A percentile compares a stretch with the other conserved stretches of the same genome.
Evolutionary conservation across 2,797 vertebrate genomes (phyloP).

Genomic region (Syngnathus acus): DNA sequence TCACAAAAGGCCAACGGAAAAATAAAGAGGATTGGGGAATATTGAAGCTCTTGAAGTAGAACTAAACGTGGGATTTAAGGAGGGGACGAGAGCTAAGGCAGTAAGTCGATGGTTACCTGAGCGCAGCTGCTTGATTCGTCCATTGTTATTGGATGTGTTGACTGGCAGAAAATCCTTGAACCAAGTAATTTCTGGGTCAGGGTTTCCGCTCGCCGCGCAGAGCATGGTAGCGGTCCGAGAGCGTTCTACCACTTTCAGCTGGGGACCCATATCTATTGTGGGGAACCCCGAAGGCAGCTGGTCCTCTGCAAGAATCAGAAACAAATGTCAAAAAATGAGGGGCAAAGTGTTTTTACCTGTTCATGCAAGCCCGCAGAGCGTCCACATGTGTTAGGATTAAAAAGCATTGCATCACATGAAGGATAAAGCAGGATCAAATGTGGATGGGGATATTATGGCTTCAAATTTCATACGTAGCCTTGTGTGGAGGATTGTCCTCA

Average conservation of each 20-base stretch:
- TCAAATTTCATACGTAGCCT: not conserved
- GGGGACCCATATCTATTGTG: slow-evolving; percentile 97
- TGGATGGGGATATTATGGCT: slow-evolving; percentile 4
- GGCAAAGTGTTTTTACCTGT: not conserved
- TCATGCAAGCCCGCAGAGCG: not conserved
- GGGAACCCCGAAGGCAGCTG: slow-evolving; percentile 94
- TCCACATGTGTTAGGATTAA: not conserved
- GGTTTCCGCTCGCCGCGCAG: slow-evolving; percentile 94
- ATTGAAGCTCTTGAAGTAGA: slow-evolving; percentile 18
- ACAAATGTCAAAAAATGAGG: slow-evolving; percentile 21
- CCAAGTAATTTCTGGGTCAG: slow-evolving; percentile 98
- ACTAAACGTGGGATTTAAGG: slow-evolving; percentile 32
- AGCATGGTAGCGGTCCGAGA: slow-evolving; percentile 98
- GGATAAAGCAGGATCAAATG: slow-evolving; percentile 3
- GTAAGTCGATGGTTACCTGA: slow-evolving; percentile 61
- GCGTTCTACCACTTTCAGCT: slow-evolving; percentile 96
- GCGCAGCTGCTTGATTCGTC: slow-evolving; percentile 90
- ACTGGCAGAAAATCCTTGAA: slow-evolving; percentile 98
- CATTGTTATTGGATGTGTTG: slow-evolving; percentile 93
- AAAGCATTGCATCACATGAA: slow-evolving; percentile 2
- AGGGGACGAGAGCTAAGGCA: slow-evolving; percentile 9
- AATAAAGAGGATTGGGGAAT: slow-evolving; percentile 20
- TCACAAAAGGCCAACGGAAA: slow-evolving; percentile 31
- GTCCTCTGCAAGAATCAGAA: slow-evolving; percentile 76
- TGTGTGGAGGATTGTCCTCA: not conserved